Evolutionary conservation across 1,140 invertebrate species (phyloP).

Genomic region (Thrips palmi): DNA sequence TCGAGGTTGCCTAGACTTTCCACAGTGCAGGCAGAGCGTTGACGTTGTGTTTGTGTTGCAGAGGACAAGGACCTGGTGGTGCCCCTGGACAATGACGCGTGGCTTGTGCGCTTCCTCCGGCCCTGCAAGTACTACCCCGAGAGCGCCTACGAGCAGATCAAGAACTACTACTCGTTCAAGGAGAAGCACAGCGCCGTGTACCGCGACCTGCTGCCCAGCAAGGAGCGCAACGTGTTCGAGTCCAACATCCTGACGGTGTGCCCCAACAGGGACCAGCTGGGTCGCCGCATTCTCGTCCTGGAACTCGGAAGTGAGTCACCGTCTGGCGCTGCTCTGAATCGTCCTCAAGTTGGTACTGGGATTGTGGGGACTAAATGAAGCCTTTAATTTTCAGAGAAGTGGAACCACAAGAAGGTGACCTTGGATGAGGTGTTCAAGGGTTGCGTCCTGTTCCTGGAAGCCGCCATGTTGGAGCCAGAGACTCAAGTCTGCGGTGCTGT

Average conservation of each 20-base stretch:
- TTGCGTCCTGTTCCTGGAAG: slow-evolving; percentile 57
- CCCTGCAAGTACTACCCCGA: slow-evolving; percentile 28
- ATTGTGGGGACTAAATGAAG: not conserved
- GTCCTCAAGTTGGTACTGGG: no score
- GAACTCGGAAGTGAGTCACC: slow-evolving; percentile 35
- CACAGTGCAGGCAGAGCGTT: no score
- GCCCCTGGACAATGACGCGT: slow-evolving; percentile 20
- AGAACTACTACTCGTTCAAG: slow-evolving; percentile 35
- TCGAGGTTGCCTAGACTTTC: no score
- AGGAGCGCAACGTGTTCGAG: slow-evolving; percentile 27
- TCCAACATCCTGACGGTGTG: slow-evolving; percentile 33
- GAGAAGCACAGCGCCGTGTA: slow-evolving; percentile 31
- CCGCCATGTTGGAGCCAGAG: slow-evolving; percentile 56
- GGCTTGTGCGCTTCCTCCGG: slow-evolving; percentile 23
- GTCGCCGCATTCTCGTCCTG: slow-evolving; percentile 32
- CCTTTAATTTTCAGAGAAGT: slow-evolving; percentile 41
- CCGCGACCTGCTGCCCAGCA: slow-evolving; percentile 27
- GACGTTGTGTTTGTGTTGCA: no score
- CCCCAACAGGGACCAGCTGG: slow-evolving; percentile 30
- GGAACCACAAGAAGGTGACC: slow-evolving; percentile 60
- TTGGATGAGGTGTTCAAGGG: slow-evolving; percentile 70
- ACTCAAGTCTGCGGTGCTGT: slow-evolving; percentile 56
- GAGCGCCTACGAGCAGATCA: slow-evolving; percentile 30
- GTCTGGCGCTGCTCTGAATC: no score
- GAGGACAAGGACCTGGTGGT: slow-evolving; percentile 22